Conservation (phyloP, 2,113 vertebrate genomes). For the Scophthalmus maximus region DNA sequence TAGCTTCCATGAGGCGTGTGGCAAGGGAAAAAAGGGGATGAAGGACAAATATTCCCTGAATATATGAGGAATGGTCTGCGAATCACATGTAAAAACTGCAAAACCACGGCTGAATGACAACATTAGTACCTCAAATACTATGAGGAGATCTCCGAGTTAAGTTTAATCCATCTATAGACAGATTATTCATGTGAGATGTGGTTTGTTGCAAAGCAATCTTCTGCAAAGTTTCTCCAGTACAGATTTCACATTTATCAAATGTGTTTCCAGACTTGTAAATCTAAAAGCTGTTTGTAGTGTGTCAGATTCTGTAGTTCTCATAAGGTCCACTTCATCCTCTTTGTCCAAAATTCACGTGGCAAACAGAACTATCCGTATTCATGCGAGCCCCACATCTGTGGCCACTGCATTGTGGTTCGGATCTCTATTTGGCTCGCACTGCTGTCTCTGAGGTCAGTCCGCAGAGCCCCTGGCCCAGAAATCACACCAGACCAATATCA, state of each 20-base stretch:
- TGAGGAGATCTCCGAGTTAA: not conserved
- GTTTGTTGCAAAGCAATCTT: not conserved
- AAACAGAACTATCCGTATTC: slow-evolving; percentile 51
- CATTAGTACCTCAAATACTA: slow-evolving; percentile 7
- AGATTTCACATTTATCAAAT: slow-evolving; percentile 8
- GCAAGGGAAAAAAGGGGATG: slow-evolving; percentile 21
- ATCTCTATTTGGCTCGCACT: slow-evolving; percentile 62
- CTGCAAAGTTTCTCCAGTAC: not conserved
- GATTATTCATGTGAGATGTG: not conserved
- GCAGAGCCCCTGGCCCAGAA: slow-evolving; percentile 46
- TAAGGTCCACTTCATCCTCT: slow-evolving; percentile 25
- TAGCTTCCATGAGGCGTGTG: slow-evolving; percentile 33
- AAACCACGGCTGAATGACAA: slow-evolving; percentile 3
- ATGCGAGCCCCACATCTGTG: slow-evolving; percentile 44
- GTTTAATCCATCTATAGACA: slow-evolving; percentile 6
- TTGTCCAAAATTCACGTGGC: slow-evolving; percentile 44
- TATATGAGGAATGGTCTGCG: slow-evolving; percentile 19
- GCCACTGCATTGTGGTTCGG: slow-evolving; percentile 41
- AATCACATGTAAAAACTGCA: slow-evolving; percentile 24
- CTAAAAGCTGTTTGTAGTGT: not conserved
- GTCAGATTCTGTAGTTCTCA: slow-evolving; percentile 25
- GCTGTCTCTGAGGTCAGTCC: slow-evolving; percentile 69
- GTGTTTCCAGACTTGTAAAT: slow-evolving; percentile 4
- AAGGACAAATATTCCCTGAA: slow-evolving; percentile 9
- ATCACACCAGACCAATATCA: slow-evolving; percentile 56